Evolutionary conservation across 1,140 invertebrate genomes (phyloP).

Genomic region (Ceratosolen fusciceps): DNA sequence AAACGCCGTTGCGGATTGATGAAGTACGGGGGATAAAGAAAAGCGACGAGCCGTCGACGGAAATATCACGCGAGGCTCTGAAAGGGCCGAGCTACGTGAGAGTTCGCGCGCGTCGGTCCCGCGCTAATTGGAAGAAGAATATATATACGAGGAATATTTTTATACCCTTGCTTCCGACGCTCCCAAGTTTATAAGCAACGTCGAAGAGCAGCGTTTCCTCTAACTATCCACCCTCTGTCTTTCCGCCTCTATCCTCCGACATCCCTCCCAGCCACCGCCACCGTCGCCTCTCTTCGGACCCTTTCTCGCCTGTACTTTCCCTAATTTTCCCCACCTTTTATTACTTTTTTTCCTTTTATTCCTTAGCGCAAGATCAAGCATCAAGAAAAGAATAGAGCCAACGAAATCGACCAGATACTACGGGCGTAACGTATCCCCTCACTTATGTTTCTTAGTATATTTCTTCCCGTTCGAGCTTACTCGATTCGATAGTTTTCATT

Average conservation of each 20-base stretch:
- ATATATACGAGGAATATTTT: slow-evolving; percentile 53
- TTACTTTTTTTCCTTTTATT: no score
- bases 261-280: no score
- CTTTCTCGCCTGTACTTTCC: no score
- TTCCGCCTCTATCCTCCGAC: background rate
- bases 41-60: slow-evolving; percentile 66
- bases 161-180: slow-evolving; percentile 7
- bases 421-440: no score
- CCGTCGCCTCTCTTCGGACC: no score
- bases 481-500: no score
- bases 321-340: no score
- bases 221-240: background rate
- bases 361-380: no score
- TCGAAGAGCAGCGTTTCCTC: background rate
- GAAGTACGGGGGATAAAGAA: slow-evolving; percentile 63
- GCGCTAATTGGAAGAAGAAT: slow-evolving; percentile 69
- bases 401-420: no score
- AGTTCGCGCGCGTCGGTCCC: slow-evolving; percentile 56
- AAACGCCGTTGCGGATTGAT: slow-evolving; percentile 61
- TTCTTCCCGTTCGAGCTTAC: no score
- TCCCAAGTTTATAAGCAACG: background rate
- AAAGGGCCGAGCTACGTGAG: slow-evolving; percentile 58
- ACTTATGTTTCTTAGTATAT: no score
- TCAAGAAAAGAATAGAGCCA: no score
- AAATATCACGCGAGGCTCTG: slow-evolving; percentile 63